Evolutionary conservation across 2,888 invertebrate genomes (phyloP).

Genomic region (Acleris cristana): DNA sequence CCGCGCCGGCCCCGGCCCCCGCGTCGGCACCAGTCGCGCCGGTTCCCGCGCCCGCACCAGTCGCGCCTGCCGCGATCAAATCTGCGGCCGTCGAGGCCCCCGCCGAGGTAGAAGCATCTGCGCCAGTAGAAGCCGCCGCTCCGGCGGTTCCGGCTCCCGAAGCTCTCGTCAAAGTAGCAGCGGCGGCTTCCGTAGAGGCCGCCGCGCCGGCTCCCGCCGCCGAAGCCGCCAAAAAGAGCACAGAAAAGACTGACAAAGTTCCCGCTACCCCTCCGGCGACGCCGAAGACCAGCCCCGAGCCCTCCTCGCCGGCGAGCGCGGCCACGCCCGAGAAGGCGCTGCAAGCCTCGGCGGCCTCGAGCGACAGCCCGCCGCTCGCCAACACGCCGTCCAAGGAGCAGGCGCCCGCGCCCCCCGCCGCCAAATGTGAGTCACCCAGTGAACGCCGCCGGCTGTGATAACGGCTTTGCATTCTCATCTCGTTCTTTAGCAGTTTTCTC

Average conservation of each 20-base stretch:
- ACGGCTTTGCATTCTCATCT: slow-evolving; percentile 79
- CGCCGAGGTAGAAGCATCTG: too few relatives aligned
- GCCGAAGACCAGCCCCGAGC: slow-evolving; percentile 45
- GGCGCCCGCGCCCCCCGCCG: slow-evolving; percentile 58
- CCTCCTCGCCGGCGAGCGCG: slow-evolving; percentile 41
- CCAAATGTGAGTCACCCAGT: slow-evolving; percentile 73
- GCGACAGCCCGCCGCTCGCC: slow-evolving; percentile 71
- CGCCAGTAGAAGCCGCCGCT: too few relatives aligned
- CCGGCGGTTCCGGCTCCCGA: slow-evolving; percentile 21
- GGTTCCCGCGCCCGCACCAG: not conserved
- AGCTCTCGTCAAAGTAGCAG: slow-evolving; percentile 36
- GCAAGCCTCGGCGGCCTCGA: slow-evolving; percentile 36
- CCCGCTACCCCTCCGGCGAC: slow-evolving; percentile 48
- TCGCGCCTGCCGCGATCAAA: too few relatives aligned
- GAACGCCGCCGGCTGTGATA: slow-evolving; percentile 50
- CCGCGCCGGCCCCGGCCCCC: slow-evolving; percentile 26
- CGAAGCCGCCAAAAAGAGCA: slow-evolving; percentile 37
- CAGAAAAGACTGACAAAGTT: slow-evolving; percentile 46
- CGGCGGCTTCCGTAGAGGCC: slow-evolving; percentile 33
- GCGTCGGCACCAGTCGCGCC: not conserved
- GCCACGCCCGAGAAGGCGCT: slow-evolving; percentile 31
- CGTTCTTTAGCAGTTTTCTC: slow-evolving; percentile 79
- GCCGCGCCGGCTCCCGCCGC: slow-evolving; percentile 23
- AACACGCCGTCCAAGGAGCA: slow-evolving; percentile 74
- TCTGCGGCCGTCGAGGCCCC: too few relatives aligned